Evolutionary conservation across 2,113 vertebrate species (phyloP), one percentile per base, ranked within the genome.

Genomic region (Pangasianodon gigas): DNA sequence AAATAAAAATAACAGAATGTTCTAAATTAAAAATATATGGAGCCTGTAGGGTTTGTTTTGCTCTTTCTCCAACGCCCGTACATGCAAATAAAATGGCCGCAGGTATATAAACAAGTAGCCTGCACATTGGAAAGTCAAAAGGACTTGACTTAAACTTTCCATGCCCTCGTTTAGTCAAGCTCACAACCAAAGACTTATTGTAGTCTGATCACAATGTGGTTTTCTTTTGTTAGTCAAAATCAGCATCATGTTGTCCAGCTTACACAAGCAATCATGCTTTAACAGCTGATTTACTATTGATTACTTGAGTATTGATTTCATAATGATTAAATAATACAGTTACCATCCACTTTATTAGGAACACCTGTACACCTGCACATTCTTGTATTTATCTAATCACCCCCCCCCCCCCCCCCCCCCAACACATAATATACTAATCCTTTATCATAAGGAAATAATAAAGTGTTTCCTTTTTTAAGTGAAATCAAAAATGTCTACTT

Each of bases 161-260:
- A 52, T n/a, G 48, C 4, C 48, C 29, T 81, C 6, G 9, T 81
- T n/a, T 52, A 51, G 26, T 51, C 5, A 52, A 52, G 11, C 48
- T 80, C 46, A n/a, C 13, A 80, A 16, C 46, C 41, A 26, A 46
- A 46, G 74, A 8, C 19, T 6, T 80, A 24, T 24, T 46, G 74
- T 77, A 46, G 37, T 19, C 74, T 77, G 32, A 71, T 37, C 69
- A 37, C 37, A 75, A 41, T 6, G 44, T 48, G 48, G 77, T n/a
- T 80, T 79, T n/a, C 46, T 80, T 80, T 80, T n/a, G 46, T 77
- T 77, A 80, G 26, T 51, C 77, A 29, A 79, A 79, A 29, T 79
- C 19, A 41, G 29, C 62, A n/a, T 67, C 4, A 0, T 71, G 32
- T 18, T 69, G 67, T 16, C 14, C 67, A 37, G 74, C 41, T 46